Evolutionary conservation across 1,140 invertebrate genomes (phyloP), one percentile per base, ranked within the genome.

Genomic region (Drosophila mauritiana): DNA sequence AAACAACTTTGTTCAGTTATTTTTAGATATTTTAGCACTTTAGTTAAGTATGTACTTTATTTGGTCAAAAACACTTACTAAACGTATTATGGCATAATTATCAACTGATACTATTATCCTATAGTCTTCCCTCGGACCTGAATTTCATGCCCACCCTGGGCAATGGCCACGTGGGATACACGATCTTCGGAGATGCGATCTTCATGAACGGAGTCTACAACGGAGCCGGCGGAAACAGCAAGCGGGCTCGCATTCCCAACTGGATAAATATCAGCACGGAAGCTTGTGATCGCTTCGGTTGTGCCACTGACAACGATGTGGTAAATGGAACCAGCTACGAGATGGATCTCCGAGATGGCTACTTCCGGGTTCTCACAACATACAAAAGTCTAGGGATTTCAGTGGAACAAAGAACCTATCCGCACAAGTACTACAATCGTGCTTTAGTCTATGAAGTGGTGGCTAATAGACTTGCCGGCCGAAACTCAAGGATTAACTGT

Each of bases 141-240:
- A 92, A 92, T 34, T 93, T 94, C 69, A 94, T 94, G 94, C 93
- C 93, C 7, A 94, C 93, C 3, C 80, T 94, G 3, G 93, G 93
- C 0, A 94, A 94, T 68, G 94, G 94, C 0, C 94, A 94, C 59
- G 57, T 94, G 17, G 94, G 94, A 0, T 94, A 94, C 11, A 94
- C 94, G 20, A 78, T 94, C n/a, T 94, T 94, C 76, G 94, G 94
- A 17, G 92, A 94, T 69, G 92, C 94, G 3, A 93, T 94, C 0
- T 94, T 93, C 48, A 93, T 94, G 92, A 94, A 94, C 56, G 94
- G 94, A 0, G 73, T 94, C 0, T 94, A 94, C 72, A 94, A 94
- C 77, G 94, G 94, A 1, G 76, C 80, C 1, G 92, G 82, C 13
- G 94, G 94, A 0, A 90, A 93, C 53, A 94, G 94, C 68, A 93